phyloP scores from a whole-genome alignment of 1,140 invertebrate genomes.

The Hirudo medicinalis region DNA sequence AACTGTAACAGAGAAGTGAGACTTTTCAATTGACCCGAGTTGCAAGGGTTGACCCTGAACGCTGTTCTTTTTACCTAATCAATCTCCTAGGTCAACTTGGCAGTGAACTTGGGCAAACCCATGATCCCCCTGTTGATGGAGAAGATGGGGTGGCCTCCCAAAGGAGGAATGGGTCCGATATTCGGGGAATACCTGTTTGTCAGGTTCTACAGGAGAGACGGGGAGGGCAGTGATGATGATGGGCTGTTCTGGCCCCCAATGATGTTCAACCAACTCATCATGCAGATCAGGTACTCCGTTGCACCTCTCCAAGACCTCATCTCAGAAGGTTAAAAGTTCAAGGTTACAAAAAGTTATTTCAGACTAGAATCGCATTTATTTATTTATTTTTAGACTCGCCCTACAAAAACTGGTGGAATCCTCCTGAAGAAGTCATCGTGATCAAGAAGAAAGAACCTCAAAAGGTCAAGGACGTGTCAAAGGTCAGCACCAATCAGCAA shows the following conservation, averaged over 20 bases:
- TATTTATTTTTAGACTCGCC: conserved; percentile 12
- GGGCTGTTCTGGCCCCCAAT: conserved; percentile 19
- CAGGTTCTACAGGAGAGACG: conserved; percentile 18
- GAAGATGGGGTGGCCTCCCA: conserved; percentile 33
- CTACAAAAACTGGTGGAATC: conserved; percentile 34
- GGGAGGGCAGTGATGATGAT: background rate
- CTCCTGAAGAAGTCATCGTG: conserved; percentile 28
- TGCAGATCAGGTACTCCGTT: conserved; percentile 18
- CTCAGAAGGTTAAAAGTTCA: background rate
- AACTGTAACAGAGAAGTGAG: conserved; percentile 37
- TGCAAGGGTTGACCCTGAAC: background rate
- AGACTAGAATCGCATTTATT: background rate
- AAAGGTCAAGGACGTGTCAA: conserved; percentile 2
- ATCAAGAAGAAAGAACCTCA: conserved; percentile 25
- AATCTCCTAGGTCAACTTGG: conserved; percentile 31
- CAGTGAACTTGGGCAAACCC: conserved; percentile 32
- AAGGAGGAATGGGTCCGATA: conserved; percentile 37
- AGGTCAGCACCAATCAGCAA: background rate
- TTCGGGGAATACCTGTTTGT: conserved; percentile 37
- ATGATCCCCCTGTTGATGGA: conserved; percentile 36
- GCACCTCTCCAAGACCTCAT: conserved; percentile 12
- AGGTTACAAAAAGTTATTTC: background rate
- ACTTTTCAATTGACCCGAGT: background rate
- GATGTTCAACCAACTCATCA: conserved; percentile 20
- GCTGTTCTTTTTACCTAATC: background rate